Percentiles rank a stretch among this genome's conserved stretches.
phyloP scores from a whole-genome alignment of 1,140 invertebrate species.

The Drosophila baimaii region DNA sequence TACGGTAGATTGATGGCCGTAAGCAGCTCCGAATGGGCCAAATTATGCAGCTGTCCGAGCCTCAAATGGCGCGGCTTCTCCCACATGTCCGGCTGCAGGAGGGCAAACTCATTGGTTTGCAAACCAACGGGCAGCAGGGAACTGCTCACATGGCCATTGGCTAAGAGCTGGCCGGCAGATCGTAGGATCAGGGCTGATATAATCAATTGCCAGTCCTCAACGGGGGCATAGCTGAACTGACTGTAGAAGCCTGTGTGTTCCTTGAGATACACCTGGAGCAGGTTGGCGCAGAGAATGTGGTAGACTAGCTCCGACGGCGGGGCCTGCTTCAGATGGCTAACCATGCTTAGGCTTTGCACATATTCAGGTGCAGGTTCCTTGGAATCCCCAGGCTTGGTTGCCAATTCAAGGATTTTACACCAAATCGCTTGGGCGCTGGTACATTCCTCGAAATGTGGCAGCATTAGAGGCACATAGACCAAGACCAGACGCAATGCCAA shows the following conservation, averaged over 20 bases:
- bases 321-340: conserved; percentile 52
- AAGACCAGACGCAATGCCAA: conserved; percentile 66
- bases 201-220: conserved; percentile 56
- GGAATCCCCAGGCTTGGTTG: not conserved
- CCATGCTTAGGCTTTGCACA: conserved; percentile 55
- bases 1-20: conserved; percentile 73
- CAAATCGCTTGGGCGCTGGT: conserved; percentile 36
- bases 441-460: conserved; percentile 10
- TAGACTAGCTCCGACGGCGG: conserved; percentile 46
- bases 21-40: conserved; percentile 25
- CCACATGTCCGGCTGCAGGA: conserved; percentile 62
- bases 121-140: conserved; percentile 33
- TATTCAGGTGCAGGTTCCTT: conserved; percentile 20
- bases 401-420: conserved; percentile 29
- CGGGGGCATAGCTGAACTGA: not conserved
- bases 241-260: conserved; percentile 58
- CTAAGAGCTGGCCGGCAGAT: conserved; percentile 57
- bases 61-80: conserved; percentile 39
- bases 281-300: conserved; percentile 58
- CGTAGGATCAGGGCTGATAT: conserved; percentile 62
- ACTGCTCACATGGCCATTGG: conserved; percentile 64
- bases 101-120: conserved; percentile 29
- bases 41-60: conserved; percentile 56
- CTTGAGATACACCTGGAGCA: conserved; percentile 61
- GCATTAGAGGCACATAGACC: conserved; percentile 38